These are phyloP conservation scores for Styela plicata DNA, from an alignment of 23 tunicate genomes.

Conservation along the genomic window DNA sequence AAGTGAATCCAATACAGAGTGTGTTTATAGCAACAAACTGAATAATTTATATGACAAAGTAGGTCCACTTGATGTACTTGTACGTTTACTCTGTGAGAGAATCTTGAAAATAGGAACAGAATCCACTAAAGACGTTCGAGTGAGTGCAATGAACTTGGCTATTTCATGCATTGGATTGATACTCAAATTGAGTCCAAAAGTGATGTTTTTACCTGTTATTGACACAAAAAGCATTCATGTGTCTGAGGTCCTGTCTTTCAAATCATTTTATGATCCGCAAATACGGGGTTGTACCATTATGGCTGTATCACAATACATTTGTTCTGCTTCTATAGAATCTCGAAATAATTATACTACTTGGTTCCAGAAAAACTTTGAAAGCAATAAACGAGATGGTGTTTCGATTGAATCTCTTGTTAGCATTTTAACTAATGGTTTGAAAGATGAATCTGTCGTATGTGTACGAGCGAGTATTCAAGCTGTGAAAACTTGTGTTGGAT, in stretches of 20 bases:
- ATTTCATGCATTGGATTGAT: constrained; percentile 43
- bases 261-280: constrained; percentile 19
- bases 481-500: not conserved
- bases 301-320: constrained; percentile 1
- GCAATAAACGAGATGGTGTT: not conserved
- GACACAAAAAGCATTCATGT: not conserved
- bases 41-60: not conserved
- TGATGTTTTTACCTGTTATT: not conserved
- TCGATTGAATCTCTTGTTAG: not conserved
- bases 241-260: not conserved
- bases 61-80: not conserved
- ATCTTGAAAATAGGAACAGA: constrained; percentile 17
- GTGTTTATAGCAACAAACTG: not conserved
- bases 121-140: constrained; percentile 49
- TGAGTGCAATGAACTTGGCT: constrained; percentile 72
- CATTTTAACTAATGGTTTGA: not conserved
- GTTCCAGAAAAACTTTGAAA: not conserved
- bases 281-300: constrained; percentile 17
- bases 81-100: constrained; percentile 4
- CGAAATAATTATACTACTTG: not conserved
- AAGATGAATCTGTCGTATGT: constrained; percentile 7
- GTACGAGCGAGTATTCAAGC: constrained; percentile 23
- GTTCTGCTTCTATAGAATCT: constrained; percentile 2
- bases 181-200: constrained; percentile 40
- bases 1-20: not conserved